Conservation (phyloP, 2,113 vertebrate genomes). For the Nipponia nippon region DNA sequence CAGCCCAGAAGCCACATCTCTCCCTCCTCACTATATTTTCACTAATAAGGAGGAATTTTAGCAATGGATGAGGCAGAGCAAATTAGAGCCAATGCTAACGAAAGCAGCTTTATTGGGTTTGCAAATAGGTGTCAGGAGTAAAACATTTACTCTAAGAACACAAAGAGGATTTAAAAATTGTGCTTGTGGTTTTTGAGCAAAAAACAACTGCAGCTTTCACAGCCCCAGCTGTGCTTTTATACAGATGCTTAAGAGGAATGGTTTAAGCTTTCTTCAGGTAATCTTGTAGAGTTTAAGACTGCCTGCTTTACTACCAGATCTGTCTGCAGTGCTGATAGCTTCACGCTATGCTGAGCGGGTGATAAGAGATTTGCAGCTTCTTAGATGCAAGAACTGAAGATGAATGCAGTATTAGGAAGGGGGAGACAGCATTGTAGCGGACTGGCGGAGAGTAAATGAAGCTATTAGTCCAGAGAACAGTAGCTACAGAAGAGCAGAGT, state of each 20-base stretch:
- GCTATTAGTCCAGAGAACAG: neutral
- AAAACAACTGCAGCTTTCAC: neutral
- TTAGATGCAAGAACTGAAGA: neutral
- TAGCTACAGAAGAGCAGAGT: neutral
- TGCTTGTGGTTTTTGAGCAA: neutral
- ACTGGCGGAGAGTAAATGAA: neutral
- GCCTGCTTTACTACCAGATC: neutral
- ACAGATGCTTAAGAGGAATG: neutral
- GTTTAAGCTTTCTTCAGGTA: neutral
- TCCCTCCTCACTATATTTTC: neutral
- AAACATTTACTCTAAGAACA: neutral
- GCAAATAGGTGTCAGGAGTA: neutral
- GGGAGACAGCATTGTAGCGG: neutral
- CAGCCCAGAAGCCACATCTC: neutral
- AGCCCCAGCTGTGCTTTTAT: neutral
- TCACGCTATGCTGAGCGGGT: neutral
- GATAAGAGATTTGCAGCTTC: neutral
- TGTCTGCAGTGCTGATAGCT: neutral
- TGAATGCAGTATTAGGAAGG: neutral
- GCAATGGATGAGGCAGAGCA: neutral
- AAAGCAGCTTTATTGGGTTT: neutral
- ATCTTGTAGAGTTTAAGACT: rapidly evolving
- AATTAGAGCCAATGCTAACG: neutral
- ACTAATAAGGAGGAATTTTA: neutral
- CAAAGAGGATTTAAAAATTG: neutral